Base-by-base conservation (phyloP, 2,888 invertebrate species). In the Temnothorax rugatulus region DNA sequence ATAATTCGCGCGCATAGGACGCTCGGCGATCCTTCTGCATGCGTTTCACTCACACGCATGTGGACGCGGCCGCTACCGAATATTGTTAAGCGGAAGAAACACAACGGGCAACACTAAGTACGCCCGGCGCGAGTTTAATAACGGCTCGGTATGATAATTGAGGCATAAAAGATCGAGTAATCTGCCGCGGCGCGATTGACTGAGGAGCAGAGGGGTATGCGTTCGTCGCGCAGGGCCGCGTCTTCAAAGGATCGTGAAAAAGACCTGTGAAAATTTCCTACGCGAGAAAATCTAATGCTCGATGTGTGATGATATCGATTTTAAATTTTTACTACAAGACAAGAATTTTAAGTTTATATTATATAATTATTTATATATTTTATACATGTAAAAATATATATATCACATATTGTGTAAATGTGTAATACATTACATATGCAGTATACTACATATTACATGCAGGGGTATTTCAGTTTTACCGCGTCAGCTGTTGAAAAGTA, bases 131-230 rank as follows among this genome's bases (percentile, higher is more conserved):
- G 77, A 83, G 87, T 90, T 91, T 91, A 90, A 92, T 92, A 92
- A 91, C 90, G 87, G 83, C 85, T 86, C 83, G 92, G 91, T 89
- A 92, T 91, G 90, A 92, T 93, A 93, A 92, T 93, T 91, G 92
- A 91, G 92, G 92, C 90, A 92, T 92, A 92, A 92, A 91, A 90
- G 92, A 92, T 92, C 91, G 89, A 90, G 91, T 90, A 92, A 92
- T 92, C 90, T 90, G 57, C 83, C 86, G 68, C 74, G 69, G 86
- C 85, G 88, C 88, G 89, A 85, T 89, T 91, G 81, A 75, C 84
- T 44, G 63, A 83, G 85, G 82, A 85, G 83, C 63, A 57, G 59
- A 82, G 71, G 50, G 44, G 61, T 64, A 76, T 59, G 25, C 52
- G n/a, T 54, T 38, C n/a, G 1, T 64, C 66, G 41, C 52, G 29